These are phyloP conservation scores for Bettongia penicillata DNA, from an alignment of 2,113 vertebrate species.

Conservation along the genomic window DNA sequence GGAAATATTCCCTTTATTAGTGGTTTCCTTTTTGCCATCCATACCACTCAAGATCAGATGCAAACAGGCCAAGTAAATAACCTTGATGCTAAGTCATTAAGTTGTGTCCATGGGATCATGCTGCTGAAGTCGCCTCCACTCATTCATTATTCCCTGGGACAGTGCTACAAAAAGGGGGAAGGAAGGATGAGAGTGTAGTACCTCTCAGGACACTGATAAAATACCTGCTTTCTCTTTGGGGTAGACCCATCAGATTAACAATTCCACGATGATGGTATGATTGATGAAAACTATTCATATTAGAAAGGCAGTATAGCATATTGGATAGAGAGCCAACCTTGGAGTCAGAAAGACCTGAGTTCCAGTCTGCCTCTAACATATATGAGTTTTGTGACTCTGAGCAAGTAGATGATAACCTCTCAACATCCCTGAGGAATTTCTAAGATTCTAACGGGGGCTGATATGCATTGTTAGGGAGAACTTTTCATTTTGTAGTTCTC, in stretches of 20 bases:
- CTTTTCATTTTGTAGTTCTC: neutral
- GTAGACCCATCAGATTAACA: neutral
- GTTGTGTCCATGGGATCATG: too few relatives aligned
- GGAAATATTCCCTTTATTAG: neutral
- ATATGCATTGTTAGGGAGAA: neutral
- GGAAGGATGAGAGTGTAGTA: too few relatives aligned
- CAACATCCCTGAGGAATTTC: neutral
- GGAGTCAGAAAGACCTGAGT: neutral
- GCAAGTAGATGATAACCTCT: neutral
- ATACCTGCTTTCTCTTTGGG: neutral
- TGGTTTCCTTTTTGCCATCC: neutral
- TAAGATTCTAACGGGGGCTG: neutral
- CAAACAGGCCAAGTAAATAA: too few relatives aligned
- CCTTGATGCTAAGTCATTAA: too few relatives aligned
- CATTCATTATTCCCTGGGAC: too few relatives aligned
- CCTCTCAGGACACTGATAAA: too few relatives aligned
- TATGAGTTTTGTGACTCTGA: neutral
- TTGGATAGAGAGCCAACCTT: neutral
- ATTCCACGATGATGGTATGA: neutral
- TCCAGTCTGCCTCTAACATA: neutral
- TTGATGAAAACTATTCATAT: neutral
- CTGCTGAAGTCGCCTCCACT: too few relatives aligned
- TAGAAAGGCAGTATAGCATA: neutral
- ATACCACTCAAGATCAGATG: neutral
- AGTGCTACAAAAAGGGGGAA: too few relatives aligned